phyloP scores from a whole-genome alignment of 2,797 vertebrate species.

The Acipenser ruthenus region DNA sequence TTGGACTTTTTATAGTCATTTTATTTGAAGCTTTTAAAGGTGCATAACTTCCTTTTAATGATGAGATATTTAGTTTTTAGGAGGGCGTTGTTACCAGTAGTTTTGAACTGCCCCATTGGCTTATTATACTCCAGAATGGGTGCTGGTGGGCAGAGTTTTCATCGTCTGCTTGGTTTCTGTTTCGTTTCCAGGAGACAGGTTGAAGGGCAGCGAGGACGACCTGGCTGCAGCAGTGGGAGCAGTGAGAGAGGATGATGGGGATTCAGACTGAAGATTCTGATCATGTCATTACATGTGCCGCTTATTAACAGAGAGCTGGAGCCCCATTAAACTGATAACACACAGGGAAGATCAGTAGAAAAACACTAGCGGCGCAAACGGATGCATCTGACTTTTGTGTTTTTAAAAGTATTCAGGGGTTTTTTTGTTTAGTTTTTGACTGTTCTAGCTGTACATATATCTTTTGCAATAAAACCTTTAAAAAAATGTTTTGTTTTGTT shows the following conservation, averaged over 20 bases:
- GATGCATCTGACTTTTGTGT: not conserved
- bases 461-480: not conserved
- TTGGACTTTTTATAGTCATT: too few species aligned
- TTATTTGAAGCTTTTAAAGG: too few species aligned
- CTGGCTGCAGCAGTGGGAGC: constrained; percentile 70
- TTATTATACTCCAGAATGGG: accelerated
- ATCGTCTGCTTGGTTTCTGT: not conserved
- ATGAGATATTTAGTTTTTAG: not conserved
- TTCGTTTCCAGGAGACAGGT: constrained; percentile 69
- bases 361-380: too few species aligned
- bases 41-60: too few species aligned
- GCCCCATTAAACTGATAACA: not conserved
- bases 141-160: accelerated
- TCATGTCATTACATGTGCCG: not conserved
- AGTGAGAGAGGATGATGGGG: constrained; percentile 54
- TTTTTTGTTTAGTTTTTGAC: not conserved
- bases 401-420: not conserved
- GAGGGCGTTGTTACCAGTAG: not conserved
- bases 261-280: constrained; percentile 71
- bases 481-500: not conserved
- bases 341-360: not conserved
- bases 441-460: not conserved
- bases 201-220: constrained; percentile 80
- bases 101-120: accelerated
- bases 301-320: not conserved